These are phyloP conservation scores for Acridotheres tristis DNA, from an alignment of 2,797 vertebrate genomes.

Conservation along the genomic window DNA sequence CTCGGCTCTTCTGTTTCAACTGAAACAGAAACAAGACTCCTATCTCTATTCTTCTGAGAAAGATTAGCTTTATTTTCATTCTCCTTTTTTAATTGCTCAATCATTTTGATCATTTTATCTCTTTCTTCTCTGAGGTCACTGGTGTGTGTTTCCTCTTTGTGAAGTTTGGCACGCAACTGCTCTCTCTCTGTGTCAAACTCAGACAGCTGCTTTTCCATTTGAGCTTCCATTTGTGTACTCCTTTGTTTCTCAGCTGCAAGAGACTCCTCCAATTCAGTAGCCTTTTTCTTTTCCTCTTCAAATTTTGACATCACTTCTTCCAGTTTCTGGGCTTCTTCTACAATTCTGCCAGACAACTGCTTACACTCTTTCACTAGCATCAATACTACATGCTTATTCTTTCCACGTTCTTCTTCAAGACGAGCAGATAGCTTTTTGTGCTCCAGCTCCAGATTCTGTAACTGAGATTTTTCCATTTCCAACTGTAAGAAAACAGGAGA, in stretches of 20 bases:
- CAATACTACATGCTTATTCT: conserved; percentile 96
- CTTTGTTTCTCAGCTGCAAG: conserved; percentile 84
- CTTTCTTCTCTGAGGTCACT: conserved; percentile 85
- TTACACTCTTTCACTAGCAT: conserved; percentile 97
- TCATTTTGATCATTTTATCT: conserved; percentile 87
- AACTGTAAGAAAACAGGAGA: conserved; percentile 79
- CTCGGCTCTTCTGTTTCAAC: conserved; percentile 84
- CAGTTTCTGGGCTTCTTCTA: conserved; percentile 92
- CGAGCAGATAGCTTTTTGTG: conserved; percentile 89
- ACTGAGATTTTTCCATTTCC: conserved; percentile 94
- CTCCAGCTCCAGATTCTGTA: conserved; percentile 92
- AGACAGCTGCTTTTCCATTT: conserved; percentile 96
- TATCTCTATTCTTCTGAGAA: conserved; percentile 70
- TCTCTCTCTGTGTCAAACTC: conserved; percentile 95
- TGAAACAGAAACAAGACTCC: conserved; percentile 79
- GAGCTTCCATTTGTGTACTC: conserved; percentile 93
- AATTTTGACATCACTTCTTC: conserved; percentile 87
- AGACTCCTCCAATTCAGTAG: conserved; percentile 84
- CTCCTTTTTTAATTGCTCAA: conserved; percentile 90
- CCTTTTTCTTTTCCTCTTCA: conserved; percentile 87
- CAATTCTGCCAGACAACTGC: conserved; percentile 89
- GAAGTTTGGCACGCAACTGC: conserved; percentile 90
- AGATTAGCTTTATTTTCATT: conserved; percentile 76
- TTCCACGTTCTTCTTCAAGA: conserved; percentile 93
- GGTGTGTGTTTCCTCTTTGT: conserved; percentile 85